Conservation (phyloP, 2,888 invertebrate genomes). For the Orchesellides sinensis region DNA sequence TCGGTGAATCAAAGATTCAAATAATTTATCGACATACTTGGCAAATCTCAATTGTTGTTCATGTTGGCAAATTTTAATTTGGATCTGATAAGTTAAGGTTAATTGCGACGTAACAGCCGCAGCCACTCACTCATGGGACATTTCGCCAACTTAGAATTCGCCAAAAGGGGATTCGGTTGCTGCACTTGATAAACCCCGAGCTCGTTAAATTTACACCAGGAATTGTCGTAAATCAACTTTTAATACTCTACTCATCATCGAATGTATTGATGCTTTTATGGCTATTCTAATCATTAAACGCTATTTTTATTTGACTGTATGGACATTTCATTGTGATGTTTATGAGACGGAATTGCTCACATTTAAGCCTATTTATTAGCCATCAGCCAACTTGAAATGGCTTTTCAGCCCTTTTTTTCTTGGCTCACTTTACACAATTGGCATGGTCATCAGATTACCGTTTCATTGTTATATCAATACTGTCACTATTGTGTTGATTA, state of each 20-base stretch:
- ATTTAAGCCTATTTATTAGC: neutral
- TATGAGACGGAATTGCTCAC: neutral
- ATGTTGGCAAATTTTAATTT: too few species aligned
- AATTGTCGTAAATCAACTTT: constrained; percentile 2
- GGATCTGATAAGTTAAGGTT: too few species aligned
- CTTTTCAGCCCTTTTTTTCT: neutral
- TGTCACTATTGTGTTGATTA: too few species aligned
- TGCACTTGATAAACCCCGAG: too few species aligned
- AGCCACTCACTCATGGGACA: too few species aligned
- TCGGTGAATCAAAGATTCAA: too few species aligned
- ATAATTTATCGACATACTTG: too few species aligned
- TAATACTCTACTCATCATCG: constrained; percentile 10
- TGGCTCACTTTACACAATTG: neutral
- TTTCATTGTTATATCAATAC: neutral
- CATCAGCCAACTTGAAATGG: neutral
- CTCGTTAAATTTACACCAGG: neutral
- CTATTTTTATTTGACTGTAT: neutral
- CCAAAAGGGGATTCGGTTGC: too few species aligned
- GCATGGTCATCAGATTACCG: neutral
- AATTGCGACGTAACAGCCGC: too few species aligned
- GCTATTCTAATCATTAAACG: constrained; percentile 17
- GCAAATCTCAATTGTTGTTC: too few species aligned
- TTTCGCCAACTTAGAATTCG: too few species aligned
- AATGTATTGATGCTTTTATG: neutral
- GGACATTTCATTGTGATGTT: neutral